These are phyloP conservation scores for Solea senegalensis DNA, from an alignment of 2,113 vertebrate genomes.

Conservation along the genomic window DNA sequence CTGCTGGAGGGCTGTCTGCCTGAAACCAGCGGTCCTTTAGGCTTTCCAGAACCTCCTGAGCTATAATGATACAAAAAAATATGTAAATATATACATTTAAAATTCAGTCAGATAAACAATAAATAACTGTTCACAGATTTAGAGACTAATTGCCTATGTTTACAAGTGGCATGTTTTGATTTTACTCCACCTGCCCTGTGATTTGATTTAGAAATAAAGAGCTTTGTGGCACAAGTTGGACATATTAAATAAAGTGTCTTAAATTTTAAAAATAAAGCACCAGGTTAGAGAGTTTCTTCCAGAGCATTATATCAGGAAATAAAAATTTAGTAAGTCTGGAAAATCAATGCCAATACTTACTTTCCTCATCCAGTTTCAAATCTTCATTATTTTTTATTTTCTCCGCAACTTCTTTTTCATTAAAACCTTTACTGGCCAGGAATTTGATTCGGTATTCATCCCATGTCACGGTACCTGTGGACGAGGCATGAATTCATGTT, in stretches of 20 bases:
- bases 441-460: constrained; percentile 95
- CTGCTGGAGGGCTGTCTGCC: constrained; percentile 90
- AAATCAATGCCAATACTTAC: constrained; percentile 81
- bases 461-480: constrained; percentile 90
- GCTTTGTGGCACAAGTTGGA: too few relatives aligned
- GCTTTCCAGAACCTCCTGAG: constrained; percentile 95
- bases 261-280: too few relatives aligned
- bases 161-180: too few relatives aligned
- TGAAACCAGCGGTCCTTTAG: constrained; percentile 98
- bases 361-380: constrained; percentile 95
- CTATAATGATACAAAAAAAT: constrained; percentile 67
- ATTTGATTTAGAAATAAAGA: too few relatives aligned
- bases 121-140: too few relatives aligned
- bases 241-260: too few relatives aligned
- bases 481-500: background rate
- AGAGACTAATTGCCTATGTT: too few relatives aligned
- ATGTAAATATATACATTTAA: too few relatives aligned
- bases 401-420: constrained; percentile 87
- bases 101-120: background rate
- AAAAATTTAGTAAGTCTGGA: too few relatives aligned
- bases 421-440: constrained; percentile 94
- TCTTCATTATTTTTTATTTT: constrained; percentile 92
- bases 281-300: too few relatives aligned
- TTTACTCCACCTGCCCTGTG: too few relatives aligned
- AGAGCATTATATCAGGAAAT: background rate